Base-by-base conservation (phyloP, 1,140 invertebrate species). In the Scylla paramamosain region DNA sequence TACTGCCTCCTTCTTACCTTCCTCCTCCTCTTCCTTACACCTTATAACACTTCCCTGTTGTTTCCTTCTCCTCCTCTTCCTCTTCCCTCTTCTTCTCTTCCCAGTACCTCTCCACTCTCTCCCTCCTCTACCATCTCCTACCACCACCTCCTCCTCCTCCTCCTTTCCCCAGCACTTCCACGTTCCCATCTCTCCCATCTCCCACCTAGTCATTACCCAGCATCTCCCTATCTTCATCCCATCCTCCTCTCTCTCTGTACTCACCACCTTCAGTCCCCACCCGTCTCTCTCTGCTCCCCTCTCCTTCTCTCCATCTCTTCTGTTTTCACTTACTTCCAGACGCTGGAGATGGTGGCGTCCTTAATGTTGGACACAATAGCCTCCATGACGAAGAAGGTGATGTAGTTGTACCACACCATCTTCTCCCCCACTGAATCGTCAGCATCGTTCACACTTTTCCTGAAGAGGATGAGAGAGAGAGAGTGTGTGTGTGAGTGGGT, bases 371-470 rank as follows among this genome's bases (percentile, higher is more conserved):
- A 87, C 16, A 96, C 88, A 25, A 96, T 94, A 29, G 95, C 93
- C 52, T 96, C 95, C 95, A 96, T 96, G 87, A 96, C 93, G 90
- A 67, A 92, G 93, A 14, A 92, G 31, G 86, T 96, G 52, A 96
- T 96, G 20, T n/a, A 12, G 77, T 87, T 96, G 93, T 96, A 96
- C 87, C 93, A 96, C 25, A 90, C 48, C 90, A 96, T 95, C 94
- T 93, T 94, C 10, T 82, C 16, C 14, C 31, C 48, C 29, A 94
- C 90, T 10, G 46, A 83, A 46, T 93, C 84, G 0, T 25, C 91
- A 12, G 45, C 29, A 4, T 45, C 90, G 52, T 88, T 83, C n/a
- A 90, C 59, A 16, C 82, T 67, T 32, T 87, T 91, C 32, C 94
- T 92, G 20, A 20, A 32, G 45, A 88, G 86, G 31, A 8, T 16